Evolutionary conservation across 1,140 invertebrate species (phyloP).

Genomic region (Trachymyrmex septentrionalis): DNA sequence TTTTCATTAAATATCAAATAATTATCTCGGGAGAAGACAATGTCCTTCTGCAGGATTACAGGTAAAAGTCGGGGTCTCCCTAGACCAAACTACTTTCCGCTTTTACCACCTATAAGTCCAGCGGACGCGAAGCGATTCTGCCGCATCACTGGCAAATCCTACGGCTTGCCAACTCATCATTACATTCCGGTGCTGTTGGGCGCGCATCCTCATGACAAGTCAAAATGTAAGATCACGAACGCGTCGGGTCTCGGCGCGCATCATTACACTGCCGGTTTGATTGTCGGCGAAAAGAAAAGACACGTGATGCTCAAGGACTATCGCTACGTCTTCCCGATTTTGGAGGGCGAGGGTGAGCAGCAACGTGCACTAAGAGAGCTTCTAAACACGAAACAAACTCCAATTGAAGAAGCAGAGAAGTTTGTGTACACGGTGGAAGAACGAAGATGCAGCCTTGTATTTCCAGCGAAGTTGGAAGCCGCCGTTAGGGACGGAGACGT

Average conservation of each 20-base stretch:
- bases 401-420: slow-evolving; percentile 86
- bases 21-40: slow-evolving; percentile 73
- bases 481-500: slow-evolving; percentile 93
- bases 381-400: slow-evolving; percentile 88
- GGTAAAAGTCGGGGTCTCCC: slow-evolving; percentile 92
- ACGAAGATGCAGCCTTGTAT: slow-evolving; percentile 91
- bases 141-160: slow-evolving; percentile 93
- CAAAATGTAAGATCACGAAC: slow-evolving; percentile 89
- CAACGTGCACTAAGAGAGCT: slow-evolving; percentile 89
- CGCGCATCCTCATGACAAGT: slow-evolving; percentile 86
- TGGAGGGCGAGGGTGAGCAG: slow-evolving; percentile 89
- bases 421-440: slow-evolving; percentile 93
- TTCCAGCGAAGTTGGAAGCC: slow-evolving; percentile 91
- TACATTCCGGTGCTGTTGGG: slow-evolving; percentile 92
- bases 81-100: slow-evolving; percentile 94
- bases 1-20: slow-evolving; percentile 10
- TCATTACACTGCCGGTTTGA: slow-evolving; percentile 87
- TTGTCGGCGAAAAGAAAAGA: slow-evolving; percentile 88
- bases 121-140: slow-evolving; percentile 93
- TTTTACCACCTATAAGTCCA: slow-evolving; percentile 93
- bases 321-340: slow-evolving; percentile 91
- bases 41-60: slow-evolving; percentile 94
- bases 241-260: slow-evolving; percentile 87
- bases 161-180: slow-evolving; percentile 91
- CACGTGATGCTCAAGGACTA: slow-evolving; percentile 90